Evolutionary conservation across 2,797 vertebrate genomes (phyloP).

Genomic region (Catamblyrhynchus diadema): DNA sequence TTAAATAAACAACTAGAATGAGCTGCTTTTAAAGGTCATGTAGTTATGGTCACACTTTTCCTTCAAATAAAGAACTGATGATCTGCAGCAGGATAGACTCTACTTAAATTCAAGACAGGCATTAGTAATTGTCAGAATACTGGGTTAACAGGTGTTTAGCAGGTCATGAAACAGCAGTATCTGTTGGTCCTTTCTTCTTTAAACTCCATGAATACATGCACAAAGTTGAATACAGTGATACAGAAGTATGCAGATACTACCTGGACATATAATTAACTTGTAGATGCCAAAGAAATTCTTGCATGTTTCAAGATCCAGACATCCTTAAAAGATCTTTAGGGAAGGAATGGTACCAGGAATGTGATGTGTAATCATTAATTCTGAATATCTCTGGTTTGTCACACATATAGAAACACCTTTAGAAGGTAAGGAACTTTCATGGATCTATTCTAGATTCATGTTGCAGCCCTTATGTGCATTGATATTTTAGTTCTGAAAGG

Average conservation of each 20-base stretch:
- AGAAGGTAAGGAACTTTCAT: background rate
- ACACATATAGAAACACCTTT: background rate
- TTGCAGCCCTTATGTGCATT: background rate
- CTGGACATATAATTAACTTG: background rate
- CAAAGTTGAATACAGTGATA: background rate
- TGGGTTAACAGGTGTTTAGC: background rate
- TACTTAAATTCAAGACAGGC: background rate
- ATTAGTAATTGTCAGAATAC: background rate
- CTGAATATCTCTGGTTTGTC: background rate
- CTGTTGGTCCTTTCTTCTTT: background rate
- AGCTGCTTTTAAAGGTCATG: background rate
- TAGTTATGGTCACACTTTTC: background rate
- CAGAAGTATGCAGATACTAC: background rate
- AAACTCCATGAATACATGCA: background rate
- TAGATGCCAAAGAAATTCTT: background rate
- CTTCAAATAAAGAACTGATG: background rate
- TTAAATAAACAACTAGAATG: background rate
- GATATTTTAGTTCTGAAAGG: background rate
- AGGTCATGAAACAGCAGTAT: background rate
- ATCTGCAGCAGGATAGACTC: background rate
- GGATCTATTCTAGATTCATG: background rate
- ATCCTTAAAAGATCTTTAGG: background rate
- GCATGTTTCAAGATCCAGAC: background rate
- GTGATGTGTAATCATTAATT: background rate
- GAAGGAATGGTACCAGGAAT: background rate